Percentiles rank a stretch among this genome's conserved stretches.
Evolutionary conservation across 2,797 vertebrate species (phyloP).

Genomic region (Sylvilagus floridanus): DNA sequence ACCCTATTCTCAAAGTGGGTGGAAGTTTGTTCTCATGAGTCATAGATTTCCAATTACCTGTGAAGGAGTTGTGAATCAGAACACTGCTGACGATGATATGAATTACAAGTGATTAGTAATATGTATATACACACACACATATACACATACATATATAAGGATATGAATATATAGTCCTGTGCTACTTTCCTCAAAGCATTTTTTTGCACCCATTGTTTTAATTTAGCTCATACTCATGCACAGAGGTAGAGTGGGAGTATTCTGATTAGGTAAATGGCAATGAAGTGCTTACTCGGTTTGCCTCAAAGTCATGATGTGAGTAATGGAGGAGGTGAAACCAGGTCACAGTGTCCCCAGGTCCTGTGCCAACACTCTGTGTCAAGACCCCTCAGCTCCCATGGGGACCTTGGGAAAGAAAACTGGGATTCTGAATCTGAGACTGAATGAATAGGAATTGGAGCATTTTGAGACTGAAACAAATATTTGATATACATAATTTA

Average conservation of each 20-base stretch:
- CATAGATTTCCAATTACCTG: not conserved
- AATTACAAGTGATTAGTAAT: conserved; percentile 58
- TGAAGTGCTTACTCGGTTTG: conserved; percentile 3
- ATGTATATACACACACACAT: not conserved
- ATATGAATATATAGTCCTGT: not conserved
- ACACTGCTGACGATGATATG: conserved; percentile 8
- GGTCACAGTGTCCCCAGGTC: not conserved
- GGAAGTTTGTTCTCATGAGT: conserved; percentile 17
- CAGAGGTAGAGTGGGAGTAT: conserved; percentile 56
- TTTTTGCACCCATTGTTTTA: conserved; percentile 60
- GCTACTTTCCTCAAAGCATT: conserved; percentile 32
- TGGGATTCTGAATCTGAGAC: not conserved
- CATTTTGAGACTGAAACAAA: not conserved
- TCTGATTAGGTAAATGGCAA: conserved; percentile 58
- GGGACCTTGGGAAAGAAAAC: not conserved
- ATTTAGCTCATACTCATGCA: conserved; percentile 18
- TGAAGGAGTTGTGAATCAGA: not conserved
- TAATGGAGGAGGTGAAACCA: conserved; percentile 16
- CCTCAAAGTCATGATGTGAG: conserved; percentile 48
- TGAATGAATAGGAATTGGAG: not conserved
- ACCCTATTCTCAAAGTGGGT: not conserved
- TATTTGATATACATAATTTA: not conserved
- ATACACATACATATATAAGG: not conserved
- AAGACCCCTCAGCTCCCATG: not conserved
- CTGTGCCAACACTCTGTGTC: not conserved